These are phyloP conservation scores for Papilio dardanus DNA, from an alignment of 1,140 invertebrate species.

Conservation along the genomic window DNA sequence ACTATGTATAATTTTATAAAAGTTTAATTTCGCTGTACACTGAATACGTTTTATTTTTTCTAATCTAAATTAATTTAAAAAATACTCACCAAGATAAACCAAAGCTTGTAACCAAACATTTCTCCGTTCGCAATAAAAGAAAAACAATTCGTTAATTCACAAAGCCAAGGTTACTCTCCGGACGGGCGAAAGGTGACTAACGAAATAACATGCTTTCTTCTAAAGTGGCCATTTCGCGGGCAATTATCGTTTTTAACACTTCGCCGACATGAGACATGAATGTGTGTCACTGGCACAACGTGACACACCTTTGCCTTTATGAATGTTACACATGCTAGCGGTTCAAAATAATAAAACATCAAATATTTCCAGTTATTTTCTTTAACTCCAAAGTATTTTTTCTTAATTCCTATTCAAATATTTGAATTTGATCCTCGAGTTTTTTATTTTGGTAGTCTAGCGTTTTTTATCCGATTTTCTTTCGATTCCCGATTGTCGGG, in stretches of 20 bases:
- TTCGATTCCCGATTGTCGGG: no score
- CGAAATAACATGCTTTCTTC: conserved; percentile 56
- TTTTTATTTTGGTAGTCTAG: no score
- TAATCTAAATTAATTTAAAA: neutral
- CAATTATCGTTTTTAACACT: conserved; percentile 72
- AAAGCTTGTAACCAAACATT: conserved; percentile 38
- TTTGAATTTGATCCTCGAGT: no score
- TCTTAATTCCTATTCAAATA: no score
- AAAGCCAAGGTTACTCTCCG: conserved; percentile 42
- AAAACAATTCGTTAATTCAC: neutral
- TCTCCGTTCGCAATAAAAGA: neutral
- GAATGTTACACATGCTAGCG: conserved; percentile 29
- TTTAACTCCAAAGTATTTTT: neutral
- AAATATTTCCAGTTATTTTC: neutral
- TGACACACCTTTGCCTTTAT: conserved; percentile 43
- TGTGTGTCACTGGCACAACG: conserved; percentile 57
- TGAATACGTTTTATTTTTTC: no score
- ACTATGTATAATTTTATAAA: no score
- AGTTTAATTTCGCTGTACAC: no score
- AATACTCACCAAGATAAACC: conserved; percentile 1
- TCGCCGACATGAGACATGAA: conserved; percentile 53
- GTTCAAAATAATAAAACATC: conserved; percentile 25
- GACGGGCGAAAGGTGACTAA: conserved; percentile 54
- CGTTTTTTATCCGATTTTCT: no score
- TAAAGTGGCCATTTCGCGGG: conserved; percentile 50